Evolutionary conservation across 2,113 vertebrate species (phyloP).

Genomic region (Percina caprodes): DNA sequence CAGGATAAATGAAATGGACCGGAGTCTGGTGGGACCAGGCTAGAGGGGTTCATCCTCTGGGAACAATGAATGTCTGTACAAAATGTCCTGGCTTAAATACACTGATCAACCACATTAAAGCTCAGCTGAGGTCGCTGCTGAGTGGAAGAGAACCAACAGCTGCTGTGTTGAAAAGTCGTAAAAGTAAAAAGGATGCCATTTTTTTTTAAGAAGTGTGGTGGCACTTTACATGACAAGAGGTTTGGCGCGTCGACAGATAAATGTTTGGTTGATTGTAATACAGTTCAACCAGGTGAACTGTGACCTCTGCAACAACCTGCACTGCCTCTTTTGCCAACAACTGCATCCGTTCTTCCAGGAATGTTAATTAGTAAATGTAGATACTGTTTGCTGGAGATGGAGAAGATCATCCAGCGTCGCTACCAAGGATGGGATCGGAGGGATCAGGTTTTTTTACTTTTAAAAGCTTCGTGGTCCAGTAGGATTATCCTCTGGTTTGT

Average conservation of each 20-base stretch:
- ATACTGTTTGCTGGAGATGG: not conserved
- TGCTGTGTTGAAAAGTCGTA: constrained; percentile 16
- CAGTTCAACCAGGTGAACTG: not conserved
- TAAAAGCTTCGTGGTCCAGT: not conserved
- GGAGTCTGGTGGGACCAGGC: too few relatives aligned
- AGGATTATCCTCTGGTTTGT: not conserved
- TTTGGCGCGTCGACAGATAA: not conserved
- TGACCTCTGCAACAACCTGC: not conserved
- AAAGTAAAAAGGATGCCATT: not conserved
- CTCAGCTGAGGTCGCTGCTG: not conserved
- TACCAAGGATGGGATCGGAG: not conserved
- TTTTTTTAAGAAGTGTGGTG: not conserved
- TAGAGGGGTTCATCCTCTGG: too few relatives aligned
- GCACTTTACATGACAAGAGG: constrained; percentile 37
- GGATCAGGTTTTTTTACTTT: not conserved
- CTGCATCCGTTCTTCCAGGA: constrained; percentile 19
- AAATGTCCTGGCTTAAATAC: too few relatives aligned
- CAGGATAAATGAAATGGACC: too few relatives aligned
- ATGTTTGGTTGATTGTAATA: not conserved
- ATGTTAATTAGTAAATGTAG: not conserved
- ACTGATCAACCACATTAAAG: not conserved
- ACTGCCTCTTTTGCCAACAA: not conserved
- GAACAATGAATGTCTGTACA: too few relatives aligned
- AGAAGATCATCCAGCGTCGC: not conserved
- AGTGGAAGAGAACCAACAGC: not conserved